Evolutionary conservation across 2,888 invertebrate species (phyloP), one percentile per base, ranked within the genome.

Genomic region (Xestia sexstrigata): DNA sequence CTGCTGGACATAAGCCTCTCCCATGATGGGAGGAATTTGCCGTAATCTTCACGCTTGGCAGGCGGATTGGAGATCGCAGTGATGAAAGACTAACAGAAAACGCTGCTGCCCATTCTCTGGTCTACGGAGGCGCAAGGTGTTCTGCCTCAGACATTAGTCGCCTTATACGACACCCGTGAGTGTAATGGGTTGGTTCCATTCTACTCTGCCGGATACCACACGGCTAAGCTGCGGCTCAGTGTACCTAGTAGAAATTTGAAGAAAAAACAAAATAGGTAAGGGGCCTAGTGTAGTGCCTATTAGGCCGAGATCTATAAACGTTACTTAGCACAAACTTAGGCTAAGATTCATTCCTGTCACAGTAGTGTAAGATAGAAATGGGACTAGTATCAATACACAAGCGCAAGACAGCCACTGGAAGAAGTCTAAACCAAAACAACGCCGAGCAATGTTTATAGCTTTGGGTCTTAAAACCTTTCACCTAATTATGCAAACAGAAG

Each of bases 401-500:
- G 15, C 15, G 7, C 58, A 58, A 58, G 58, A 58, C 58, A 58
- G 58, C 15, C 30, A 60, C 30, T 8, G 30, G 17, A 30, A 17
- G 60, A 30, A 30, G 30, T 30, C 8, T 8, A 11, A 35, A 20
- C 35, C 30, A 62, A 20, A 62, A 62, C 20, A 35, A 1, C 11
- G 60, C 35, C 8, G 20, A 35, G 35, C 1, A 35, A 35, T 35
- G 9, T 62, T 62, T 35, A 62, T 62, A 62, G 35, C 20, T 35
- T 1, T 26, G 7, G 26, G 2, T 35, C 62, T 62, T 65, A n/a
- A 0, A 55, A 67, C 76, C 45, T 75, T 58, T 69, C n/a, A 81
- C 47, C 55, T 58, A 49, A 35, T 65, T 60, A 49, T 5, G 23
- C 9, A 42, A 60, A 78, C 55, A 76, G 30, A 55, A 79, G 35